phyloP scores from a whole-genome alignment of 1,140 invertebrate genomes.

The Lepidurus packardi region DNA sequence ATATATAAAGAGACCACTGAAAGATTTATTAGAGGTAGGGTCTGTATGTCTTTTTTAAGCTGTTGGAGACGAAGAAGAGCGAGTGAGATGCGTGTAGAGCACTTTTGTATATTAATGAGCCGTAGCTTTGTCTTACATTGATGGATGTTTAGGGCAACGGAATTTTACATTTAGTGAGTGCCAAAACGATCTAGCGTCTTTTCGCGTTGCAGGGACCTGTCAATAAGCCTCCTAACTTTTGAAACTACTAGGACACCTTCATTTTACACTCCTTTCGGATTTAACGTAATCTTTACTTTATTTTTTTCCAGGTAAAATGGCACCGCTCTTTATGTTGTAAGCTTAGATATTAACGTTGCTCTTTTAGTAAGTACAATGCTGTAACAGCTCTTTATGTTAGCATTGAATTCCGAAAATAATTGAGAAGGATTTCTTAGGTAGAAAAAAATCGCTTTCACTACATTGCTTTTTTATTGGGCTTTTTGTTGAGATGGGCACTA shows the following conservation, averaged over 20 bases:
- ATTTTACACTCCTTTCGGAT: neutral
- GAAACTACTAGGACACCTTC: neutral
- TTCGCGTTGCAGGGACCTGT: neutral
- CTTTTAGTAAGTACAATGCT: no score
- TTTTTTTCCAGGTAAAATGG: neutral
- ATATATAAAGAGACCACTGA: neutral
- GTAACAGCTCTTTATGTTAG: no score
- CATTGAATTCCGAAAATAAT: no score
- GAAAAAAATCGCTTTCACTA: no score
- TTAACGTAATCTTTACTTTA: neutral
- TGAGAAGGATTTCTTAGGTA: no score
- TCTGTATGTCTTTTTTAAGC: neutral
- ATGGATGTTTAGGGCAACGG: slow-evolving; percentile 10
- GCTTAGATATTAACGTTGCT: no score
- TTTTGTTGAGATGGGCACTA: no score
- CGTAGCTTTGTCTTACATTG: slow-evolving; percentile 11
- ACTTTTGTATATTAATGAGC: slow-evolving; percentile 3
- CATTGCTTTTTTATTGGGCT: no score
- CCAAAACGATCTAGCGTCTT: slow-evolving; percentile 1
- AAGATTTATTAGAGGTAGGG: neutral
- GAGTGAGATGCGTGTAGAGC: neutral
- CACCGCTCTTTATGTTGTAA: no score
- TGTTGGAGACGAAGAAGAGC: neutral
- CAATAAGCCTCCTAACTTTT: neutral
- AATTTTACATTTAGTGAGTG: slow-evolving; percentile 5